Evolutionary conservation across 2,888 invertebrate genomes (phyloP), one percentile per base, ranked within the genome.

Genomic region (Papilio protenor): DNA sequence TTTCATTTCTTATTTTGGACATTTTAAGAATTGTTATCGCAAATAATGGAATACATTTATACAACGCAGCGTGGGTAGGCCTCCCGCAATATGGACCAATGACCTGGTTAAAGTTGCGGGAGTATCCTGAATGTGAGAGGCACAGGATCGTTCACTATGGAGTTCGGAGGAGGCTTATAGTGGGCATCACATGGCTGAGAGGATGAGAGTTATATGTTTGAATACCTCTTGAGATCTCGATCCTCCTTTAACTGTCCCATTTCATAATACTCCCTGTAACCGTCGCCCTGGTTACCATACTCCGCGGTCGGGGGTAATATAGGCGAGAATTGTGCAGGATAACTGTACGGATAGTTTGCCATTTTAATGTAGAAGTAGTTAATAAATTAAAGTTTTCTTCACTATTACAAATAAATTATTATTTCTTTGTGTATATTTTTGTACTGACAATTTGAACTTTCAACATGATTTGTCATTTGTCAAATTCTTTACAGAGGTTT

Each of bases 241-340:
- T 86, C 86, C 10, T 88, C 89, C 45, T 87, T 88, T 79, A 89
- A 75, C 11, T 88, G 84, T 14, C 85, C 87, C 81, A 89, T 82
- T 2, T 86, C 90, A 82, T 91, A 93, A 82, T 92, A 93, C 59
- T 93, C 94, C 49, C 89, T 90, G 77, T 89, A 90, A 0, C 93
- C 92, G 78, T 94, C 94, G 1, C 94, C 94, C 82, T 90, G 93
- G 75, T 91, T 94, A 6, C 89, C 90, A 79, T 88, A 93, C 21
- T 87, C 89, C 59, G 85, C 86, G 1, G 87, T 88, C 4, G 85
- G 83, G 8, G 87, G 84, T 73, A 82, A 84, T 82, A 85, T 85
- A 27, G 86, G 83, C 1, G 90, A 85, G 74, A 88, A 92, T 21
- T 87, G 82, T 0, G 86, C 79, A 2, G 87, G 83, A 80, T 92